These are phyloP conservation scores for Pristionchus arcanus DNA, from an alignment of 2,888 invertebrate genomes.

Conservation along the genomic window DNA sequence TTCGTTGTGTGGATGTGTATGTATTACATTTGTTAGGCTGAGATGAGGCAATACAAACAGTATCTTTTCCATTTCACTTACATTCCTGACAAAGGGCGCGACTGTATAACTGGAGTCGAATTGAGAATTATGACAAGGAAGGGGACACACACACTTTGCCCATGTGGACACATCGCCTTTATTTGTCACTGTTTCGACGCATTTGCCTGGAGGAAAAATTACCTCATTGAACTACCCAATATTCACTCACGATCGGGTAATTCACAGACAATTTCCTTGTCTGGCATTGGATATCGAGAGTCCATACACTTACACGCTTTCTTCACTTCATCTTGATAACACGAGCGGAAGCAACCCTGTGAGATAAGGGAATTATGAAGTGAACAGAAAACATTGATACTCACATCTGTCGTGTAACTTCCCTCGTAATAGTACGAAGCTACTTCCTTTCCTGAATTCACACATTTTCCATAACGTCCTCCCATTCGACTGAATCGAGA, in stretches of 20 bases:
- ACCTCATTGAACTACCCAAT: background rate
- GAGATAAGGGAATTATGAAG: no score
- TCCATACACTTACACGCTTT: constrained; percentile 61
- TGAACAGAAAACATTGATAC: background rate
- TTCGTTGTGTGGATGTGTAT: background rate
- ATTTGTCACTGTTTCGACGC: constrained; percentile 57
- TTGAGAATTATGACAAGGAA: constrained; percentile 58
- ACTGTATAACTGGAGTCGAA: constrained; percentile 42
- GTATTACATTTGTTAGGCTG: background rate
- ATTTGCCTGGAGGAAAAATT: constrained; percentile 41
- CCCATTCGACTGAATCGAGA: constrained; percentile 57
- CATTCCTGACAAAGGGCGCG: constrained; percentile 15
- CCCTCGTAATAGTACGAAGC: constrained; percentile 63
- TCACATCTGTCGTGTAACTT: constrained; percentile 61
- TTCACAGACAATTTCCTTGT: constrained; percentile 52
- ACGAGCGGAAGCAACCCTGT: constrained; percentile 51
- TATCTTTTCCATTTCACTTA: background rate
- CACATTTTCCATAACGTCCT: constrained; percentile 60
- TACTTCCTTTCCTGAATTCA: constrained; percentile 57
- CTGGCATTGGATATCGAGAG: constrained; percentile 58
- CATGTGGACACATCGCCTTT: constrained; percentile 59
- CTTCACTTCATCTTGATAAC: constrained; percentile 61
- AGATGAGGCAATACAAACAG: background rate
- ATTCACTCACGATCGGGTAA: constrained; percentile 56
- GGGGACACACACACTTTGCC: constrained; percentile 60